Conservation (phyloP, 2,888 invertebrate species). For the Tipula helvola region DNA sequence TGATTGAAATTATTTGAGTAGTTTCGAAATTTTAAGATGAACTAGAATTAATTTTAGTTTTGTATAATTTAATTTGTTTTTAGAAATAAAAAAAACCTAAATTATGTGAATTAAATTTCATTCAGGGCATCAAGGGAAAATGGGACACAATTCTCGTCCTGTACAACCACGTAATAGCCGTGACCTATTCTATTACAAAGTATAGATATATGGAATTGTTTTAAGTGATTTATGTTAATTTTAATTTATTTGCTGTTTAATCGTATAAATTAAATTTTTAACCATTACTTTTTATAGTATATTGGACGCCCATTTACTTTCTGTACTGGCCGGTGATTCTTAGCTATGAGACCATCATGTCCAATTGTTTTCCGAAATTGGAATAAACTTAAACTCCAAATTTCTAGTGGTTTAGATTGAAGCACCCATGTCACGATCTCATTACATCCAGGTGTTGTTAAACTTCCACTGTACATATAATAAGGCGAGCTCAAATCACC, state of each 20-base stretch:
- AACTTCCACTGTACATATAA: neutral
- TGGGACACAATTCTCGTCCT: neutral
- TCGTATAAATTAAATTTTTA: neutral
- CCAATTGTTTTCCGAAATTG: neutral
- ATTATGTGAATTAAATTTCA: too few species aligned
- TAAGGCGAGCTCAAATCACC: neutral
- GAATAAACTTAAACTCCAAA: neutral
- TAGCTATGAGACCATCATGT: neutral
- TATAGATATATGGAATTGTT: neutral
- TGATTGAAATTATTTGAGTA: too few species aligned
- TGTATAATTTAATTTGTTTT: too few species aligned
- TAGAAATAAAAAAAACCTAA: too few species aligned
- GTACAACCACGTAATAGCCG: neutral
- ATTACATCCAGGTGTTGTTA: conserved; percentile 8
- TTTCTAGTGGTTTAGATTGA: neutral
- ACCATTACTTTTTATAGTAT: neutral
- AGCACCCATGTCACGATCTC: neutral
- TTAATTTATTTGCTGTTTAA: neutral
- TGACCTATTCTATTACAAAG: neutral
- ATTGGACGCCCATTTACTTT: neutral
- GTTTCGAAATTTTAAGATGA: too few species aligned
- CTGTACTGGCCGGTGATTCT: neutral
- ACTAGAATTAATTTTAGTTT: too few species aligned
- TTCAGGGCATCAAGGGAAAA: neutral
- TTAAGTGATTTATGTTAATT: neutral